Conservation (phyloP, 2,797 vertebrate species). For the Fundulus diaphanus region DNA sequence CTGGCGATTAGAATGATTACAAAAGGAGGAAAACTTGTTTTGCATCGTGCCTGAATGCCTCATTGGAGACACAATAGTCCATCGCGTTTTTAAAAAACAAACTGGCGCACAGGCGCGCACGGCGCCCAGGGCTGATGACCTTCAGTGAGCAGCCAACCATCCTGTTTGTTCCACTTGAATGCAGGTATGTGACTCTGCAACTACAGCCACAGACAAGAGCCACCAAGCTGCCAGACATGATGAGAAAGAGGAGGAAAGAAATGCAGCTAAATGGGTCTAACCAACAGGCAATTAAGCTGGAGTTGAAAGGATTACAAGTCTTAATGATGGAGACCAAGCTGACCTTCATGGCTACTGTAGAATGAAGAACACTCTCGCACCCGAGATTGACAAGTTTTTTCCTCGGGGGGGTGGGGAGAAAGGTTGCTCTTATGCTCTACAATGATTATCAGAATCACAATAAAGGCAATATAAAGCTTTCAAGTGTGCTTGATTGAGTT, state of each 20-base stretch:
- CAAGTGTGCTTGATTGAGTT: conserved; percentile 18
- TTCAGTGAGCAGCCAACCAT: conserved; percentile 81
- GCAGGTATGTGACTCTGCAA: conserved; percentile 78
- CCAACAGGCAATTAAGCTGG: conserved; percentile 58
- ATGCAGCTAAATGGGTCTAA: conserved; percentile 12
- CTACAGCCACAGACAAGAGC: conserved; percentile 67
- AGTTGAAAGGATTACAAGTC: conserved; percentile 64
- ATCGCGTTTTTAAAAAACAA: conserved; percentile 49
- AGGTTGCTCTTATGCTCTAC: background rate
- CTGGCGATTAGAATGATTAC: conserved; percentile 16
- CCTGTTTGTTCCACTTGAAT: conserved; percentile 83
- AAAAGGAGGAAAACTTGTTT: conserved; percentile 30
- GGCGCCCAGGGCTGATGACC: conserved; percentile 77
- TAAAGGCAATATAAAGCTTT: background rate
- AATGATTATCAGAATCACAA: background rate
- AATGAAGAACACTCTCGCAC: conserved; percentile 57
- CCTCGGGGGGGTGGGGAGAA: conserved; percentile 9
- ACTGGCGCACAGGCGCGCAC: conserved; percentile 19
- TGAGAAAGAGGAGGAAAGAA: conserved; percentile 11
- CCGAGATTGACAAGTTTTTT: conserved; percentile 42
- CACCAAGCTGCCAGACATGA: conserved; percentile 63
- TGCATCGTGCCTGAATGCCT: conserved; percentile 18
- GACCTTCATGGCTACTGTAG: conserved; percentile 66
- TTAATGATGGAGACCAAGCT: conserved; percentile 63
- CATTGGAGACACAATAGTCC: conserved; percentile 33